A percentile compares a stretch with the other conserved stretches of the same genome.
Conservation (phyloP, 2,113 vertebrate species). For the Leuciscus idus region DNA sequence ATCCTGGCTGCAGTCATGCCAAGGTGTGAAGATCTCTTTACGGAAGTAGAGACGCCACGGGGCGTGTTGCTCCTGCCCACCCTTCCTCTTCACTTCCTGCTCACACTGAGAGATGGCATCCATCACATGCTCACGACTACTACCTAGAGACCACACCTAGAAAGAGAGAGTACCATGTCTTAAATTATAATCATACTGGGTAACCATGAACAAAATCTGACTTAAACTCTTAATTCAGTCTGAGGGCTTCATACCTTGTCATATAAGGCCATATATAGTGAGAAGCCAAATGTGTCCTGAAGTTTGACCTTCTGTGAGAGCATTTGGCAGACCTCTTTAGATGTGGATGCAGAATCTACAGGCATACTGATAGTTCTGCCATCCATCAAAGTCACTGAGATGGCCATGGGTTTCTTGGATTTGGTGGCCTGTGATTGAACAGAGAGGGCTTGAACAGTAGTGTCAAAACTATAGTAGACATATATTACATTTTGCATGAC, state of each 20-base stretch:
- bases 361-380: conserved; percentile 81
- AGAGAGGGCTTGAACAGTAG: background rate
- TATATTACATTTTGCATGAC: background rate
- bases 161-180: background rate
- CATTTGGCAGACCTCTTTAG: conserved; percentile 85
- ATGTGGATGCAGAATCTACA: conserved; percentile 89
- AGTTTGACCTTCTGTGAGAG: conserved; percentile 82
- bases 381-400: conserved; percentile 84
- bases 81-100: conserved; percentile 83
- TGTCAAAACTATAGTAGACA: background rate
- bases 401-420: conserved; percentile 83
- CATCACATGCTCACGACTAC: conserved; percentile 86
- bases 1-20: conserved; percentile 88
- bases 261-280: conserved; percentile 89
- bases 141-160: conserved; percentile 93
- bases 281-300: conserved; percentile 89
- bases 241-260: conserved; percentile 81
- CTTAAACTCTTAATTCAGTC: background rate
- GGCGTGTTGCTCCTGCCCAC: conserved; percentile 84
- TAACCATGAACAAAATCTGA: background rate
- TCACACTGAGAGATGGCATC: conserved; percentile 95
- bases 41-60: conserved; percentile 93
- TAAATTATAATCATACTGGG: background rate
- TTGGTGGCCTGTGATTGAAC: conserved; percentile 84
- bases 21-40: conserved; percentile 95